Base-by-base conservation (phyloP, 2,888 invertebrate genomes). In the Bombyx huttoni region DNA sequence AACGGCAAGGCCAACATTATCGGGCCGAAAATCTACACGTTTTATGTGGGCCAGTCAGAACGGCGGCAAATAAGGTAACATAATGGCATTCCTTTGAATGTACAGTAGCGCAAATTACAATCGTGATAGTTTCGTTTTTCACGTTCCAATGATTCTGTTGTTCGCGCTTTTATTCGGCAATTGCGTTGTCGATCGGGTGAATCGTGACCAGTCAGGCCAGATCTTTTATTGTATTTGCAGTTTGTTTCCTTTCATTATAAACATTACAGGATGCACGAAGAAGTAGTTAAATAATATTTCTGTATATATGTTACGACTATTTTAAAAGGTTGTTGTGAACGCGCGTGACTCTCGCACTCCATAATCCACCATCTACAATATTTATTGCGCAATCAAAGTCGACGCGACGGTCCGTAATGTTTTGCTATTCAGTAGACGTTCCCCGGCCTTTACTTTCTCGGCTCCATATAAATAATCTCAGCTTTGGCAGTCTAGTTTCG, bases 41-140 rank as follows among this genome's bases (percentile, higher is more conserved):
- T 78, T 71, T 75, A 82, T 79, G 75, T 84, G 78, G 81, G 84
- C 75, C 82, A 81, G 69, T 71, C 76, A 75, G 65, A 62, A 64
- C 63, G 70, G 68, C 75, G 67, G 74, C 70, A 70, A 70, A 72
- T 68, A 70, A 70, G 71, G 71, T 72, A 73, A 71, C 74, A 79
- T 79, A 73, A 68, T 67, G 65, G 65, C 68, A 74, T 74, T 80
- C 81, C 78, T 79, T 69, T 71, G 72, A 71, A 75, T 76, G 74
- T 71, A 70, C 80, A 75, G 81, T 77, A 78, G 80, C 73, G 67
- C 75, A 75, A 81, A 80, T 82, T 75, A 78, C 66, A 68, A 68
- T 76, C 77, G 73, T 75, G 81, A 81, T 83, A 83, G 81, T 81
- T 82, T 79, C 75, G 69, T 82, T 84, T 40, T 85, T 85, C 77